These are phyloP conservation scores for Acrocephalus arundinaceus DNA, from an alignment of 2,113 vertebrate species.

Conservation along the genomic window DNA sequence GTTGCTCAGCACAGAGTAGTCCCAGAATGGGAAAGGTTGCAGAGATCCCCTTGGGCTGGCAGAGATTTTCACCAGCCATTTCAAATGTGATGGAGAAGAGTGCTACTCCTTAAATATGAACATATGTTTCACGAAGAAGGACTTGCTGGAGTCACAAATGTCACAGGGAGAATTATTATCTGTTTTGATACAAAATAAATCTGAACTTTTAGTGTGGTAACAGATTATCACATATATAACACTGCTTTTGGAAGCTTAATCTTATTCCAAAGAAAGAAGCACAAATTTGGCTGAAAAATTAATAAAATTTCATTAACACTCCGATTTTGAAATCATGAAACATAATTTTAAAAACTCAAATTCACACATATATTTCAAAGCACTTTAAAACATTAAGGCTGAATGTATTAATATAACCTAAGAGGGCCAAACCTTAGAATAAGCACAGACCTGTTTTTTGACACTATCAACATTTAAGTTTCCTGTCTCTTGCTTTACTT, in stretches of 20 bases:
- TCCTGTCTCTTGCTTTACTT: conserved; percentile 19
- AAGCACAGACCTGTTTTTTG: background rate
- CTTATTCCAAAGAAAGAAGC: background rate
- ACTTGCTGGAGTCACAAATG: background rate
- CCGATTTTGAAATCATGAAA: background rate
- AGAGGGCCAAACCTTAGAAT: background rate
- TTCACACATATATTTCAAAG: background rate
- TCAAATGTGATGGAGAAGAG: background rate
- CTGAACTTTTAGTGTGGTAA: background rate
- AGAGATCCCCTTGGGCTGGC: background rate
- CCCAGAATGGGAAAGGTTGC: background rate
- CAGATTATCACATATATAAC: background rate
- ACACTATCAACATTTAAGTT: background rate
- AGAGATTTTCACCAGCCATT: background rate
- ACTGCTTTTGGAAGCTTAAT: background rate
- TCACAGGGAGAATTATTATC: background rate
- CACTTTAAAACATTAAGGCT: background rate
- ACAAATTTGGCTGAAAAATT: background rate
- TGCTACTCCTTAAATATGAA: background rate
- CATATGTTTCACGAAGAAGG: background rate
- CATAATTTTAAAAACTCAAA: background rate
- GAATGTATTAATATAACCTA: background rate
- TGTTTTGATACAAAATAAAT: background rate
- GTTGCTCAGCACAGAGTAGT: background rate
- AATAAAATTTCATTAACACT: background rate